These are phyloP conservation scores for Steinernema hermaphroditum DNA, from an alignment of 2,888 invertebrate species.

Conservation along the genomic window DNA sequence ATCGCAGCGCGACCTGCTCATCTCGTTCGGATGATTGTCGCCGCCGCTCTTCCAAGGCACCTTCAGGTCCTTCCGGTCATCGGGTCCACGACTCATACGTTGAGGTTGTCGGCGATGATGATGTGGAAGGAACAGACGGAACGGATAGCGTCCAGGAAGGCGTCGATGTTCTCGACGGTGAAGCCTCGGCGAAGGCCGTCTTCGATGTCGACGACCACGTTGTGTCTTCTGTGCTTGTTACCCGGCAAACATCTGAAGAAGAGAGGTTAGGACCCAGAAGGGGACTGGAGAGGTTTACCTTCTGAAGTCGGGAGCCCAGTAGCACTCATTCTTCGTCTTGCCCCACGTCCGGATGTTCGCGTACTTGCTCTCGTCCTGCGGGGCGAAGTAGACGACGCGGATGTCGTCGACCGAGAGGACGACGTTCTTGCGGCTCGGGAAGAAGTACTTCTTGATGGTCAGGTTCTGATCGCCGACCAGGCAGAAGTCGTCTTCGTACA, in stretches of 20 bases:
- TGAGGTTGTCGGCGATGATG: constrained; percentile 49
- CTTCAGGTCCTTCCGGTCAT: too few species aligned
- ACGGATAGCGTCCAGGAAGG: constrained; percentile 41
- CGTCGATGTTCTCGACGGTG: constrained; percentile 42
- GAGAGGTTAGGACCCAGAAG: not conserved
- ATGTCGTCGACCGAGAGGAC: constrained; percentile 40
- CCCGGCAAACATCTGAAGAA: constrained; percentile 46
- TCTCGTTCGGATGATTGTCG: too few species aligned
- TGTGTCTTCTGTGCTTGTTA: constrained; percentile 42
- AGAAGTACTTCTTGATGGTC: constrained; percentile 49
- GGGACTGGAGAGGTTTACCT: constrained; percentile 32
- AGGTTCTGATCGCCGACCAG: constrained; percentile 44
- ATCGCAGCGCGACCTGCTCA: too few species aligned
- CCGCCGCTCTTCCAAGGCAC: too few species aligned
- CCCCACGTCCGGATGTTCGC: constrained; percentile 45
- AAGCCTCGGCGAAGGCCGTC: constrained; percentile 48
- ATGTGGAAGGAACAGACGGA: constrained; percentile 42
- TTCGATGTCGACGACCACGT: constrained; percentile 49
- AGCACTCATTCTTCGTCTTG: constrained; percentile 40
- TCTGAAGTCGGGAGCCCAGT: constrained; percentile 47
- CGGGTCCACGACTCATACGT: constrained; percentile 31
- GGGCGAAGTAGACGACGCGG: constrained; percentile 49
- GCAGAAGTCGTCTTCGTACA: constrained; percentile 51
- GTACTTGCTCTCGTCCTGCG: constrained; percentile 43
- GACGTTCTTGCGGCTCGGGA: constrained; percentile 47